These are phyloP conservation scores for Hydropsyche tenuis DNA, from an alignment of 1,140 invertebrate genomes.

Conservation along the genomic window DNA sequence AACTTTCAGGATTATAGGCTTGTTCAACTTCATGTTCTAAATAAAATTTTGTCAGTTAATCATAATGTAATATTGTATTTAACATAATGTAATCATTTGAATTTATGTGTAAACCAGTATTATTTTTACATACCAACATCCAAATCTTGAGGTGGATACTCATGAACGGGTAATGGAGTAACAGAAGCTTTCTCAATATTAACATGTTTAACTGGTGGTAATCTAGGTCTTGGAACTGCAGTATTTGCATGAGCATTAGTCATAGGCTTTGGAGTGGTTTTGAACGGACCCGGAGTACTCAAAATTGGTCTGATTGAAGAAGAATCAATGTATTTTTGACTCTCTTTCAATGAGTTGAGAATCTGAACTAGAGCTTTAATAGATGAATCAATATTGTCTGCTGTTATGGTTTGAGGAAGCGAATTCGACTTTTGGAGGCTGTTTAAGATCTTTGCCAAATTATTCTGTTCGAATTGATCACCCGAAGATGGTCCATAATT, in stretches of 20 bases:
- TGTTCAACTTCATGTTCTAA: constrained; percentile 31
- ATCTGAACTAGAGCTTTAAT: constrained; percentile 78
- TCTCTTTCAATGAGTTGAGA: constrained; percentile 68
- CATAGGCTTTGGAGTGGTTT: constrained; percentile 48
- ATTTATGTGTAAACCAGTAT: not conserved
- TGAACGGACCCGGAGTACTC: constrained; percentile 57
- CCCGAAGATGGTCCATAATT: constrained; percentile 45
- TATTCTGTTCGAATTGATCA: constrained; percentile 51
- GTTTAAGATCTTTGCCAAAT: constrained; percentile 63
- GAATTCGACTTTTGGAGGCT: constrained; percentile 75
- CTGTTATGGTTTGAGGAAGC: constrained; percentile 74
- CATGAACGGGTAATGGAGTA: constrained; percentile 38
- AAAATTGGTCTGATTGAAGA: constrained; percentile 37
- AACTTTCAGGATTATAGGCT: constrained; percentile 32
- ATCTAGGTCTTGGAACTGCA: constrained; percentile 45
- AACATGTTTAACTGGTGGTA: constrained; percentile 48
- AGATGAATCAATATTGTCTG: constrained; percentile 78
- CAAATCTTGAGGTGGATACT: constrained; percentile 48
- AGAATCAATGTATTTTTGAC: constrained; percentile 55
- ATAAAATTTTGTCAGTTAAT: constrained; percentile 13
- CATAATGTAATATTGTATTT: too few relatives aligned
- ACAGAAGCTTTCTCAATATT: constrained; percentile 51
- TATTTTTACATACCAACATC: constrained; percentile 42
- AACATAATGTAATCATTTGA: constrained; percentile 5
- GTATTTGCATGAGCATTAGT: constrained; percentile 42